Conservation (phyloP, 1,140 invertebrate species). For the Amyelois transitella region DNA sequence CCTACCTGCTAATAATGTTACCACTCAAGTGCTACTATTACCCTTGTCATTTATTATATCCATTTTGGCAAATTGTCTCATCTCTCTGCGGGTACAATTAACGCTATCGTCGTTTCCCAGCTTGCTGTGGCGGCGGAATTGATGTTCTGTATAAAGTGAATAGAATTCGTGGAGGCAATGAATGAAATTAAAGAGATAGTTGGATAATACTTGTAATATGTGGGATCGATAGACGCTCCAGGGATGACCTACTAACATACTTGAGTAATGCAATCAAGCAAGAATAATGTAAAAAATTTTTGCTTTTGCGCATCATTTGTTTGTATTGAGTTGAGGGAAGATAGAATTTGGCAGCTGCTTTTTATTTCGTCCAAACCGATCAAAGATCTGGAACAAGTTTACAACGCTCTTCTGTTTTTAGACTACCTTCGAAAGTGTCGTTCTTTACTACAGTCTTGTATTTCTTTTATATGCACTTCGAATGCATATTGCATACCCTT, state of each 20-base stretch:
- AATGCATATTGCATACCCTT: too few species aligned
- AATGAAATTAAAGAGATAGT: not conserved
- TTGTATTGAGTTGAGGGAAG: not conserved
- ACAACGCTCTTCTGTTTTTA: too few species aligned
- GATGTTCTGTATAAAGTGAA: not conserved
- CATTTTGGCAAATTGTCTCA: constrained; percentile 68
- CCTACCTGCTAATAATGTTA: constrained; percentile 66
- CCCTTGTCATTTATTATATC: constrained; percentile 70
- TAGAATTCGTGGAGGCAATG: not conserved
- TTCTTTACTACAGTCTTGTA: too few species aligned
- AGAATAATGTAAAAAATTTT: not conserved
- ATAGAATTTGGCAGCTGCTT: not conserved
- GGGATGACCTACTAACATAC: not conserved
- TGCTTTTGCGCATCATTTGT: not conserved
- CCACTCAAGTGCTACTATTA: constrained; percentile 69
- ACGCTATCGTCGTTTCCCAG: not conserved
- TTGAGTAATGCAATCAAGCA: not conserved
- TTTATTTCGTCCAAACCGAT: not conserved
- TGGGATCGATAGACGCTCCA: not conserved
- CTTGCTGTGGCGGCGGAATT: not conserved
- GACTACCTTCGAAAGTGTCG: too few species aligned
- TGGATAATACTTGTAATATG: not conserved
- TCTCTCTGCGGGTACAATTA: constrained; percentile 23
- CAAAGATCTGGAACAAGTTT: too few species aligned
- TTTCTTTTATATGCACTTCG: too few species aligned